phyloP scores from a whole-genome alignment of 1,140 invertebrate genomes.

The Eumaeus atala region DNA sequence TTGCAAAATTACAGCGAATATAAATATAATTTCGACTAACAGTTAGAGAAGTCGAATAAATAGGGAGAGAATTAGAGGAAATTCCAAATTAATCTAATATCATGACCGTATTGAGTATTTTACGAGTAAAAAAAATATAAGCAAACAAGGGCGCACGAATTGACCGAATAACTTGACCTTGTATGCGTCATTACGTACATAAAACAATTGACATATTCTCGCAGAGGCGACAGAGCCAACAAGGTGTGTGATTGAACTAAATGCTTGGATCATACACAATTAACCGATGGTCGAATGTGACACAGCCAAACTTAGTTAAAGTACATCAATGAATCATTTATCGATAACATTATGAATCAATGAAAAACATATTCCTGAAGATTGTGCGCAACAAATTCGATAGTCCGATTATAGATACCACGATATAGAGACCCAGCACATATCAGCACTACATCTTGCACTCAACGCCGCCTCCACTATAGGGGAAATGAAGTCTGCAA shows the following conservation, averaged over 20 bases:
- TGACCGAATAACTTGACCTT: slow-evolving; percentile 54
- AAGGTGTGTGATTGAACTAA: neutral
- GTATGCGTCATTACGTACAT: slow-evolving; percentile 31
- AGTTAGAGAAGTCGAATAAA: slow-evolving; percentile 28
- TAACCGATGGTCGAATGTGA: too few relatives aligned
- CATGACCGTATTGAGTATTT: slow-evolving; percentile 69
- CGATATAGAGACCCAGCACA: too few relatives aligned
- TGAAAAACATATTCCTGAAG: too few relatives aligned
- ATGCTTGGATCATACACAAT: too few relatives aligned
- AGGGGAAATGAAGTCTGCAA: slow-evolving; percentile 26
- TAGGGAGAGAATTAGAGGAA: slow-evolving; percentile 54
- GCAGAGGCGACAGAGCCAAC: neutral
- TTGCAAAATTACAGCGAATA: slow-evolving; percentile 6
- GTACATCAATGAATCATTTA: too few relatives aligned
- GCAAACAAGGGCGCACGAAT: slow-evolving; percentile 61
- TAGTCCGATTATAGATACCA: too few relatives aligned
- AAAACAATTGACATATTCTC: slow-evolving; percentile 61
- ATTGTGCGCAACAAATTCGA: too few relatives aligned
- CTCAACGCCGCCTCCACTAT: neutral
- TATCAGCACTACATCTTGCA: neutral
- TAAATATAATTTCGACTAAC: slow-evolving; percentile 19
- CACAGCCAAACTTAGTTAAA: too few relatives aligned
- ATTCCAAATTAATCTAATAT: slow-evolving; percentile 60
- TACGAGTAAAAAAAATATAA: slow-evolving; percentile 64
- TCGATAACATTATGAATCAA: too few relatives aligned